phyloP scores from a whole-genome alignment of 1,140 invertebrate species.

The Elysia chlorotica region DNA sequence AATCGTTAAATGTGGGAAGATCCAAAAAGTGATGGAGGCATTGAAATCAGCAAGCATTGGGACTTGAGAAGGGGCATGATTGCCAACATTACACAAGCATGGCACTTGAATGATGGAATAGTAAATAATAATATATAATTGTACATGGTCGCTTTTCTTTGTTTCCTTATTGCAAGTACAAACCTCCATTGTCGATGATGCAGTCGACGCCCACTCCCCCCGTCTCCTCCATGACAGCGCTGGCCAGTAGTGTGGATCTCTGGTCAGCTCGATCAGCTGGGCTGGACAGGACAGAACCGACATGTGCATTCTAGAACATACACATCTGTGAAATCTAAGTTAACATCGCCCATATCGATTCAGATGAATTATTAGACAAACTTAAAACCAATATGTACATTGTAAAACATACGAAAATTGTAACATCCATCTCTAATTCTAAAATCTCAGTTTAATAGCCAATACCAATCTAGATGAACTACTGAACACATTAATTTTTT shows the following conservation, averaged over 20 bases:
- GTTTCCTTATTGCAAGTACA: neutral
- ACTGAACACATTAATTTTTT: no score
- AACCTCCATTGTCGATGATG: conserved; percentile 63
- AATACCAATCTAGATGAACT: no score
- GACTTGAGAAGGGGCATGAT: no score
- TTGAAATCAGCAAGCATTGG: neutral
- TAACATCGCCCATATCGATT: no score
- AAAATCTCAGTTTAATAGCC: no score
- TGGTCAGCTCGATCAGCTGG: conserved; percentile 62
- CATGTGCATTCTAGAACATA: no score
- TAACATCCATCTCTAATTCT: no score
- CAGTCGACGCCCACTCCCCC: conserved; percentile 64
- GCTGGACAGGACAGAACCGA: conserved; percentile 44
- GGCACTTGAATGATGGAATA: neutral
- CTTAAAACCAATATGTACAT: no score
- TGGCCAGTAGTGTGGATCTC: conserved; percentile 54
- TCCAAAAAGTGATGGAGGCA: neutral
- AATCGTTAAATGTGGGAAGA: neutral
- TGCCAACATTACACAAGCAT: neutral
- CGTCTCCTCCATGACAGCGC: conserved; percentile 64
- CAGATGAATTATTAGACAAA: no score
- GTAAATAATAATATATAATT: neutral
- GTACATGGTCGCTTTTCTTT: neutral
- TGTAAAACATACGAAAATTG: no score
- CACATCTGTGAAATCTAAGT: no score